Base-by-base conservation (phyloP, 2,797 vertebrate genomes). In the Chromis chromis region DNA sequence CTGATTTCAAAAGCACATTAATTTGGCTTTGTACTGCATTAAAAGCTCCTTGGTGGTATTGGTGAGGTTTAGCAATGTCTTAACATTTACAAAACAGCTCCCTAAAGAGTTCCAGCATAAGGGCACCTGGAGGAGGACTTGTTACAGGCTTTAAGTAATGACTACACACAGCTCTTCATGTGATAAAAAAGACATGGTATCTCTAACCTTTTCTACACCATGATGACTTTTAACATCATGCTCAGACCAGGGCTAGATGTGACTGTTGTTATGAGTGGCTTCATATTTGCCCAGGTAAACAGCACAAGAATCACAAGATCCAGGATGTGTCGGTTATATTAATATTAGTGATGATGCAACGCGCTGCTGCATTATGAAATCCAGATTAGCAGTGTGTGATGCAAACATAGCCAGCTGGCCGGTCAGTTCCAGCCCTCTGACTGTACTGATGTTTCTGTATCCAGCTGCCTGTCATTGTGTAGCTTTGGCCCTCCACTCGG, bases 1-100 rank as follows among this genome's bases (percentile, higher is more conserved):
- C 70, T 76, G 57, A 84, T 81, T 90, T 85, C 71, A 88, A 87
- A 89, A 83, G 77, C 84, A 76, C 79, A 78, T 82, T 87, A 68
- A 89, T 91, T 87, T 86, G 65, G 50, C 78, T 76, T 81, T 78
- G 79, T 79, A 42, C 59, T 50, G 56, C 19, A 28, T 81, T 80
- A 76, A 86, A 82, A 73, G 60, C 68, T 75, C 46, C 50, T 81
- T 69, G 50, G 57, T 81, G 71, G 67, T 75, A 77, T 61, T 53
- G 63, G 22, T 49, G 57, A 66, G 58, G 62, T 69, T 70, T 67
- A 58, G 31, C 36, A 64, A 74, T 58, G 75, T 78, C 76, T 70
- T 65, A 78, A 81, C 76, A 67, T 78, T 72, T 79, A 60, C 24
- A 65, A 86, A 85, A 76, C 31, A 59, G 78, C 60, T 81, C 33